phyloP scores from a whole-genome alignment of 2,797 vertebrate species.

The Toxotes lorentzi region DNA sequence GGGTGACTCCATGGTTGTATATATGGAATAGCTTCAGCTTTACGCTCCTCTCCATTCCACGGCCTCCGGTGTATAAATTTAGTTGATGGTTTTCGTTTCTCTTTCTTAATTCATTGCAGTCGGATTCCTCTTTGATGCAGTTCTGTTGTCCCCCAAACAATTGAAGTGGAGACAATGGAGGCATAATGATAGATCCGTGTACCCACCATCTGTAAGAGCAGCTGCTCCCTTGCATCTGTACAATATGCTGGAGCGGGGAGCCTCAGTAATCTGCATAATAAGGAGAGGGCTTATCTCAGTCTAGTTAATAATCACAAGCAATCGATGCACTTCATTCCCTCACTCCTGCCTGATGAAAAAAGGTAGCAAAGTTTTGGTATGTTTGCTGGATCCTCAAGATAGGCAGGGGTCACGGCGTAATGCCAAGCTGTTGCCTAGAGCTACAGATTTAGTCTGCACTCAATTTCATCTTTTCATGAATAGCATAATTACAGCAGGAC shows the following conservation, averaged over 20 bases:
- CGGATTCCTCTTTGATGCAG: conserved; percentile 92
- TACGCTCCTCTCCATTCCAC: conserved; percentile 82
- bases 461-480: conserved; percentile 86
- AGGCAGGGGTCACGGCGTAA: conserved; percentile 89
- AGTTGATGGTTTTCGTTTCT: conserved; percentile 87
- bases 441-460: conserved; percentile 84
- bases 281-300: conserved; percentile 99
- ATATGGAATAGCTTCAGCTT: conserved; percentile 82
- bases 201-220: conserved; percentile 99
- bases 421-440: conserved; percentile 85
- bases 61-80: conserved; percentile 91
- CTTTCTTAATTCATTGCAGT: conserved; percentile 91
- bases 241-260: conserved; percentile 99
- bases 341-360: conserved; percentile 86
- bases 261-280: conserved; percentile 99
- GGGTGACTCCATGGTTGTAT: conserved; percentile 82
- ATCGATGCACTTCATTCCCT: conserved; percentile 99
- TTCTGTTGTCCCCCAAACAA: conserved; percentile 92
- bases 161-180: conserved; percentile 99
- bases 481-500: conserved; percentile 80
- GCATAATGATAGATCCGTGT: conserved; percentile 99
- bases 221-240: conserved; percentile 99
- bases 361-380: conserved; percentile 88
- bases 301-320: conserved; percentile 99
- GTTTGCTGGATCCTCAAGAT: conserved; percentile 84